phyloP scores from a whole-genome alignment of 1,140 invertebrate genomes.

The Plectus sambesii region DNA sequence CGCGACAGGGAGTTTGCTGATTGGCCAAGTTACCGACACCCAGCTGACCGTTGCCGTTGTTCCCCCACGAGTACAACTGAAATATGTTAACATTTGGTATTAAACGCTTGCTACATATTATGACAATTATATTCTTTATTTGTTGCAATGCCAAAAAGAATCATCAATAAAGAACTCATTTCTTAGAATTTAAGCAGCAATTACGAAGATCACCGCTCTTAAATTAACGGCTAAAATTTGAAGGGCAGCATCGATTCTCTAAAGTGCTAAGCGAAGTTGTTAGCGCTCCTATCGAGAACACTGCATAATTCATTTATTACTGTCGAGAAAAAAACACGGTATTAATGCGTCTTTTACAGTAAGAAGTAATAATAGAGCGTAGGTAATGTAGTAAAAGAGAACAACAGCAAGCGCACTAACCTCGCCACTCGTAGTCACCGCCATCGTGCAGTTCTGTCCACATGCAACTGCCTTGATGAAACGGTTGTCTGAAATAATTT shows the following conservation, averaged over 20 bases:
- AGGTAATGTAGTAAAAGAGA: conserved; percentile 6
- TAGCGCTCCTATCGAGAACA: too few species aligned
- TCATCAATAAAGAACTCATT: too few species aligned
- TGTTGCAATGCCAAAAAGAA: too few species aligned
- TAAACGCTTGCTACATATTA: neutral
- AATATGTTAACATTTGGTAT: conserved; percentile 16
- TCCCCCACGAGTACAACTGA: conserved; percentile 60
- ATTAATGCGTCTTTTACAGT: too few species aligned
- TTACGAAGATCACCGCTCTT: too few species aligned
- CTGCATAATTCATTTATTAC: too few species aligned
- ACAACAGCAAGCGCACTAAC: conserved; percentile 47
- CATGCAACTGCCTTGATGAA: conserved; percentile 51
- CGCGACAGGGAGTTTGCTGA: conserved; percentile 48
- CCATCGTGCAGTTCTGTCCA: conserved; percentile 58
- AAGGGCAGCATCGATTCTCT: too few species aligned
- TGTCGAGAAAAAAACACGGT: too few species aligned
- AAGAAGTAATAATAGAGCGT: conserved; percentile 1
- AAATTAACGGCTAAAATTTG: too few species aligned
- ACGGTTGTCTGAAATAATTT: conserved; percentile 17
- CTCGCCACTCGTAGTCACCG: conserved; percentile 56
- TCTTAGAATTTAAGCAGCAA: too few species aligned
- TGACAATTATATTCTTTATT: too few species aligned
- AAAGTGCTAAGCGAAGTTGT: too few species aligned
- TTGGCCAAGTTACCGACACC: conserved; percentile 52
- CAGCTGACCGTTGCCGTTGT: conserved; percentile 59